Evolutionary conservation across 2,113 vertebrate species (phyloP).

Genomic region (Oreocharis arfaki): DNA sequence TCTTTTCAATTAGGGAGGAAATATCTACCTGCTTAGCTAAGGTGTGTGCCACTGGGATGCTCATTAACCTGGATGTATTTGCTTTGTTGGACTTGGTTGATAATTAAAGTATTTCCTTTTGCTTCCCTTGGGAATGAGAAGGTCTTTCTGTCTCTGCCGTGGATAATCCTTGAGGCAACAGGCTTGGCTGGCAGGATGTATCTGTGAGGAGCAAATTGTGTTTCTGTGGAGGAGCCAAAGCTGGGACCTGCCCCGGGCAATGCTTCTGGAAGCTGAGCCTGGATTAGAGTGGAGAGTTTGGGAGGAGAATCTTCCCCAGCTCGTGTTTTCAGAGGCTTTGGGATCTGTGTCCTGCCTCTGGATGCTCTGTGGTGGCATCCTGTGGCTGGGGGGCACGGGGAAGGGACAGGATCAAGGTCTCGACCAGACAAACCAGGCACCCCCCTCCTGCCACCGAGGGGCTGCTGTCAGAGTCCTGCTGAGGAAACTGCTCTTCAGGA

Average conservation of each 20-base stretch:
- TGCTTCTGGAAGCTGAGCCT: not conserved
- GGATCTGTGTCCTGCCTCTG: not conserved
- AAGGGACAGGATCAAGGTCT: not conserved
- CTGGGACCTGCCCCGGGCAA: not conserved
- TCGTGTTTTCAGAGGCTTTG: not conserved
- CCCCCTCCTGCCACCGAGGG: not conserved
- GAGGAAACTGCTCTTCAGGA: not conserved
- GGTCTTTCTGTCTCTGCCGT: not conserved
- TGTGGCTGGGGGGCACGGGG: not conserved
- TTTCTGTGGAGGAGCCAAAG: not conserved
- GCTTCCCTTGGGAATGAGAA: not conserved
- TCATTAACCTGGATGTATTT: constrained; percentile 25
- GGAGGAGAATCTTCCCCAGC: not conserved
- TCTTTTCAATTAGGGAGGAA: not conserved
- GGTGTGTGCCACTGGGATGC: not conserved
- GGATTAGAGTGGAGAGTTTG: not conserved
- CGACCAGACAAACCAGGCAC: fast-evolving
- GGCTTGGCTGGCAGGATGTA: not conserved
- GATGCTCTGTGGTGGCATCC: not conserved
- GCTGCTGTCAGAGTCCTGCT: not conserved
- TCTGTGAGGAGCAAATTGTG: not conserved
- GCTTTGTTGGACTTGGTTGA: not conserved
- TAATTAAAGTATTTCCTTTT: not conserved
- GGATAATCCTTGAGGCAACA: not conserved
- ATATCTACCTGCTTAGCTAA: not conserved